A percentile compares a stretch with the other conserved stretches of the same genome.
Conservation (phyloP, 2,113 vertebrate genomes). For the Balaeniceps rex region DNA sequence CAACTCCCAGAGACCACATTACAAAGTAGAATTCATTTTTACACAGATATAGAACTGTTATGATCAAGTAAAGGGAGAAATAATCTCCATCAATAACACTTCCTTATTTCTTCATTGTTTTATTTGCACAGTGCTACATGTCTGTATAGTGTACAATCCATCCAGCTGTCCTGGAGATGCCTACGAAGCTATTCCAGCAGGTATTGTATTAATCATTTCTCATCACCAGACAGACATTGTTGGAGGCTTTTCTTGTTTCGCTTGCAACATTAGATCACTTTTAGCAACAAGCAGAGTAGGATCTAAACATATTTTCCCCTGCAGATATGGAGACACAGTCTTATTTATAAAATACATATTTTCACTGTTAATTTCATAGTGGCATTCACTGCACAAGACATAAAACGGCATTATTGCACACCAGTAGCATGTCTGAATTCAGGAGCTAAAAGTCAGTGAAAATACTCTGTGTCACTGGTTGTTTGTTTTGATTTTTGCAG, state of each 20-base stretch:
- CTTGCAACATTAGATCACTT: conserved; percentile 15
- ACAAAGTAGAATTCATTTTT: conserved; percentile 42
- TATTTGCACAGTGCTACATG: not conserved
- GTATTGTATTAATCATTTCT: conserved; percentile 47
- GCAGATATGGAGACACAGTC: not conserved
- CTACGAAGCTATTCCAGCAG: conserved; percentile 1
- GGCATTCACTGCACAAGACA: not conserved
- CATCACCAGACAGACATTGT: conserved; percentile 10
- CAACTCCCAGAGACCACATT: conserved; percentile 54
- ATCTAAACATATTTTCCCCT: not conserved
- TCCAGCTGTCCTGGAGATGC: conserved; percentile 21
- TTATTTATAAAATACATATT: not conserved
- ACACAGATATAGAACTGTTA: conserved; percentile 46
- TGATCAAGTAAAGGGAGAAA: conserved; percentile 41
- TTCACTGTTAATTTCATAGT: not conserved
- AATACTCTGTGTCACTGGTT: not conserved
- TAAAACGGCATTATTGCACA: not conserved
- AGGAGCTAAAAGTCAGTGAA: not conserved
- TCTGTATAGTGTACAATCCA: conserved; percentile 2
- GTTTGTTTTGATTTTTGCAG: not conserved
- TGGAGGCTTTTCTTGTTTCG: conserved; percentile 2
- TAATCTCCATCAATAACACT: conserved; percentile 36
- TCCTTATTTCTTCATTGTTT: conserved; percentile 40
- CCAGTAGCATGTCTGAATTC: not conserved
- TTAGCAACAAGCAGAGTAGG: conserved; percentile 8